Evolutionary conservation across 2,888 invertebrate genomes (phyloP).

Genomic region (Syrphus vitripennis): DNA sequence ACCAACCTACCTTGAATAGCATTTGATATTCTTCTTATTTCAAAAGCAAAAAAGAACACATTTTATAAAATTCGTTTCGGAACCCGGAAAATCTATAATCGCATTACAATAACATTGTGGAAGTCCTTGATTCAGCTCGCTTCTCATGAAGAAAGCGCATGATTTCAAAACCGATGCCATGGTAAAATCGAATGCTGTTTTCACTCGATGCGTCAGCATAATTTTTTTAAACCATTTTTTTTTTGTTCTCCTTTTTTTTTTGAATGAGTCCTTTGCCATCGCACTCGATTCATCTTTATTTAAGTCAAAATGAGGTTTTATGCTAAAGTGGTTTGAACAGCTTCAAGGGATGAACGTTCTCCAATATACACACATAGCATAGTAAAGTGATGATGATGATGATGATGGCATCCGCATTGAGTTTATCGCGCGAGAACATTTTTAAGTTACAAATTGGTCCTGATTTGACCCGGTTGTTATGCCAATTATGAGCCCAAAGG

Average conservation of each 20-base stretch:
- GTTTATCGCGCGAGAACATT: constrained; percentile 34
- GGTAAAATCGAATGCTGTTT: constrained; percentile 54
- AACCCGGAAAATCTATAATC: constrained; percentile 62
- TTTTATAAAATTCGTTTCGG: constrained; percentile 43
- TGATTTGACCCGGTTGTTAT: constrained; percentile 56
- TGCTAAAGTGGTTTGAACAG: constrained; percentile 45
- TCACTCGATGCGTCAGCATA: constrained; percentile 59
- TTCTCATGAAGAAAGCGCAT: not conserved
- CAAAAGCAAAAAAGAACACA: constrained; percentile 21
- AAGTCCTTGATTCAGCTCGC: not conserved
- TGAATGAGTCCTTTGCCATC: not conserved
- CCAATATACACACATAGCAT: not conserved
- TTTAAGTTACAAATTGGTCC: constrained; percentile 62
- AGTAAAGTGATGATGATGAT: constrained; percentile 5
- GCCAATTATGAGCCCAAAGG: constrained; percentile 49
- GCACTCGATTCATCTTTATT: constrained; percentile 2
- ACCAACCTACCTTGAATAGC: not conserved
- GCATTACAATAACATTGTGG: not conserved
- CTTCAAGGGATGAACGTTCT: constrained; percentile 29
- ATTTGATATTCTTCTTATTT: not conserved
- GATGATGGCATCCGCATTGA: constrained; percentile 33
- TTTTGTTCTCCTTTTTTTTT: not conserved
- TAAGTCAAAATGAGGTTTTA: constrained; percentile 24
- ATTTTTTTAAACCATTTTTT: constrained; percentile 1
- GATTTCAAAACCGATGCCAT: constrained; percentile 28